A percentile compares a stretch with the other conserved stretches of the same genome.
Evolutionary conservation across 2,113 vertebrate species (phyloP).

Genomic region (Cyanoramphus novaezelandiae): DNA sequence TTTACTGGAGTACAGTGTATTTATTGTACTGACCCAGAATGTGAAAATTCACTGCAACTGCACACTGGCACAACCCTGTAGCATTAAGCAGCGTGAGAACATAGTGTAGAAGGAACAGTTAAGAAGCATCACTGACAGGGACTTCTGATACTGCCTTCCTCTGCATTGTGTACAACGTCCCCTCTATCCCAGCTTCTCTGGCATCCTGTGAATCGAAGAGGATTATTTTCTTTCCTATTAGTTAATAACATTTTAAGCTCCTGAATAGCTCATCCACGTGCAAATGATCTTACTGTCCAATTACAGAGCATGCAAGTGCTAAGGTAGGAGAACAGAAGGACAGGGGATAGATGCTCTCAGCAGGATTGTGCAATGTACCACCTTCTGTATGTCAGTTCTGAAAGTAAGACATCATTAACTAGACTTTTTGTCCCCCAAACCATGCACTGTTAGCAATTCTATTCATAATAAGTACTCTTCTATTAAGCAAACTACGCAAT

Average conservation of each 20-base stretch:
- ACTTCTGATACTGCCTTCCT: not conserved
- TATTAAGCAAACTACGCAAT: constrained; percentile 6
- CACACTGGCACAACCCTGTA: not conserved
- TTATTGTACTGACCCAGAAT: not conserved
- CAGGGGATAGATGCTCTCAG: not conserved
- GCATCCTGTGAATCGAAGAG: not conserved
- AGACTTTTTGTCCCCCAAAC: not conserved
- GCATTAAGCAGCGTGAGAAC: not conserved
- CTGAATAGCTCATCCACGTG: not conserved
- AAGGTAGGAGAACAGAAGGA: not conserved
- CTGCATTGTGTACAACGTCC: not conserved
- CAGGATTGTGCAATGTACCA: not conserved
- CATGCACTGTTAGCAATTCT: not conserved
- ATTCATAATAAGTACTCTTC: not conserved
- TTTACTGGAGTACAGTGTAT: not conserved
- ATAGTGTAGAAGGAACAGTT: not conserved
- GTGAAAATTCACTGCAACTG: not conserved
- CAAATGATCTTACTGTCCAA: not conserved
- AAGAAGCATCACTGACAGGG: not conserved
- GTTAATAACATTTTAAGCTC: not conserved
- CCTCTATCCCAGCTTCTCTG: not conserved
- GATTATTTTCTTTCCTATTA: not conserved
- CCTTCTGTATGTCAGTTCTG: not conserved
- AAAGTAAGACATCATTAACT: not conserved
- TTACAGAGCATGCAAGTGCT: not conserved